A percentile compares a stretch with the other conserved stretches of the same genome.
phyloP scores from a whole-genome alignment of 2,888 invertebrate species.

The Melanostoma scalare region DNA sequence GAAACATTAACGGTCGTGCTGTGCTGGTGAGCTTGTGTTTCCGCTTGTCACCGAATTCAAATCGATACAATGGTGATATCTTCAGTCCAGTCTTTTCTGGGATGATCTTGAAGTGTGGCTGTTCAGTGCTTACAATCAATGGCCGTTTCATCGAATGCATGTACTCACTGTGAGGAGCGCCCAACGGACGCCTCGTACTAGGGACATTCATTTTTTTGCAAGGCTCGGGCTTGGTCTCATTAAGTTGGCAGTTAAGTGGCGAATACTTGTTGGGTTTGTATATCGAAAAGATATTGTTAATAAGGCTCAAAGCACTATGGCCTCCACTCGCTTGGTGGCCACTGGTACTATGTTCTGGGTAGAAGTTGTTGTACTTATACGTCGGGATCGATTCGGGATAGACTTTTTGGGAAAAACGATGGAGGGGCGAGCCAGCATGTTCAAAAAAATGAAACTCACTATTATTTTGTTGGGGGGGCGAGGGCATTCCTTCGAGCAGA shows the following conservation, averaged over 20 bases:
- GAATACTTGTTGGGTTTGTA: constrained; percentile 82
- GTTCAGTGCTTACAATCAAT: constrained; percentile 83
- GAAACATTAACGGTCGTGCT: constrained; percentile 81
- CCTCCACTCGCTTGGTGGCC: constrained; percentile 79
- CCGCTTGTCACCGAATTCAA: constrained; percentile 78
- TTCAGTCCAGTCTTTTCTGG: constrained; percentile 84
- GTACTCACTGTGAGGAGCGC: constrained; percentile 79
- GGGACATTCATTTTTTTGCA: constrained; percentile 82
- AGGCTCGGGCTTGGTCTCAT: constrained; percentile 81
- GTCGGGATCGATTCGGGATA: constrained; percentile 80
- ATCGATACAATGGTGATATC: constrained; percentile 83
- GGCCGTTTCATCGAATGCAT: constrained; percentile 83
- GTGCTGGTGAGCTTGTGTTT: constrained; percentile 81
- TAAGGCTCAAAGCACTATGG: constrained; percentile 80
- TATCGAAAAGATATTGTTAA: constrained; percentile 82
- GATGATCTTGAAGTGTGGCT: constrained; percentile 83
- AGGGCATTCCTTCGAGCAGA: constrained; percentile 81
- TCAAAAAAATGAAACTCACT: constrained; percentile 80
- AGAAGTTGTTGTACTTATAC: constrained; percentile 82
- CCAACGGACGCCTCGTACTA: constrained; percentile 80
- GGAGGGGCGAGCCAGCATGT: constrained; percentile 78
- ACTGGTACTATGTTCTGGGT: constrained; percentile 79
- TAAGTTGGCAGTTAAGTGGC: constrained; percentile 81
- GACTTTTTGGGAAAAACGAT: constrained; percentile 78
- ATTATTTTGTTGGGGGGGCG: constrained; percentile 78